Base-by-base conservation (phyloP, 1,140 invertebrate genomes). In the Lordiphosa clarofinis region DNA sequence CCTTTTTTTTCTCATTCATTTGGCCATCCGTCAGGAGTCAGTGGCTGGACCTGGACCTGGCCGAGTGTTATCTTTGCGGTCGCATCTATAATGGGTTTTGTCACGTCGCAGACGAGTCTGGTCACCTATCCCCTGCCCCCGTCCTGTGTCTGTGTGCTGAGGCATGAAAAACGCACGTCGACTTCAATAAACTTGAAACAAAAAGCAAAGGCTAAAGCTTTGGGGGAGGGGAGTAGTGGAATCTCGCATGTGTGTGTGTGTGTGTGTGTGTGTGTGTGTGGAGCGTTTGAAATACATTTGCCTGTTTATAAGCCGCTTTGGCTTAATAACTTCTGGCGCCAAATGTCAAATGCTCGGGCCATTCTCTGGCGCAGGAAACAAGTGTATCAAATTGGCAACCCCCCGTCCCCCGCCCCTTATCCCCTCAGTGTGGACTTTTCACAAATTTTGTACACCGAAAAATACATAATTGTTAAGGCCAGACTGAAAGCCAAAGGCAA, bases 71-170 rank as follows among this genome's bases (percentile, higher is more conserved):
- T 82, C 78, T 82, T 76, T 82, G 76, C 56, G 73, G 76, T 84
- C 68, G 76, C 78, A 82, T 82, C 76, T 82, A 84, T 82, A 82
- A 82, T 82, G 78, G 76, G 76, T 82, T 82, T 82, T 84, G 76
- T 82, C 76, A 82, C 76, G 78, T 82, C 70, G 76, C 76, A 82
- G 76, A 81, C 76, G 72, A 70, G 71, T 71, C 75, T 81, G 76
- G 42, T 43, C 28, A 33, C 24, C 31, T 36, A 37, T 5, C 5
- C 21, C 10, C 40, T 31, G 12, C 12, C 39, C 11, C 28, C 5
- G 10, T 35, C 38, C 37, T 8, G 37, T 12, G 43, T 11, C 46
- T 66, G 56, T 61, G 33, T 73, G 60, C 54, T 62, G 74, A 73
- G 69, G 74, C 74, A 79, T 73, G 74, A 71, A 79, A 79, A 79